Evolutionary conservation across 2,888 invertebrate species (phyloP).

Genomic region (Ichneumoninae sp.): DNA sequence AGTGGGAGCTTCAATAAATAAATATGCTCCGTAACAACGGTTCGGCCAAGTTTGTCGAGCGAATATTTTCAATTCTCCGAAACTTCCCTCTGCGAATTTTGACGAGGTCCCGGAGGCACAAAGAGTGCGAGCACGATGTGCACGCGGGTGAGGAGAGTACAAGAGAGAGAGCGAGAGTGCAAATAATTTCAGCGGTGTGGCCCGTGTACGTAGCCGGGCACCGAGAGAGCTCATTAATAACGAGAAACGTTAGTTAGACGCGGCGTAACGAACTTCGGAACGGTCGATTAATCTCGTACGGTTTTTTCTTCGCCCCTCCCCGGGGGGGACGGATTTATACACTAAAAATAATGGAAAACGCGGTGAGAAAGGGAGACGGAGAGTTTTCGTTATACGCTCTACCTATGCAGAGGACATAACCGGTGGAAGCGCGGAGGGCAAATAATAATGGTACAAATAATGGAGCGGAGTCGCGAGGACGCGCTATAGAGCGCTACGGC

Average conservation of each 20-base stretch:
- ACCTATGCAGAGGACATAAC: conserved; percentile 7
- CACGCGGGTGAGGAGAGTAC: background rate
- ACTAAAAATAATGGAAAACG: conserved; percentile 65
- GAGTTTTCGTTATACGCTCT: conserved; percentile 15
- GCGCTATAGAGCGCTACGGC: background rate
- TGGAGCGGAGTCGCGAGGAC: conserved; percentile 36
- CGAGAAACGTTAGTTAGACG: conserved; percentile 67
- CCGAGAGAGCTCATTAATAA: conserved; percentile 64
- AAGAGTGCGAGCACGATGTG: background rate
- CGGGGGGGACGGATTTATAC: conserved; percentile 63
- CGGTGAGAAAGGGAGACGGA: conserved; percentile 55
- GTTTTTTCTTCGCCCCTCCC: conserved; percentile 13
- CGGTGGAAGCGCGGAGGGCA: conserved; percentile 40
- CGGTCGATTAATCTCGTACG: conserved; percentile 69
- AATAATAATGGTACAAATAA: conserved; percentile 63
- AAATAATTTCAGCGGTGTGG: background rate
- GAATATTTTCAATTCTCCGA: conserved; percentile 46
- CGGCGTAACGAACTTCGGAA: conserved; percentile 66
- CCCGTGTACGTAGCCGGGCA: conserved; percentile 18
- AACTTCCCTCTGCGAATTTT: conserved; percentile 42
- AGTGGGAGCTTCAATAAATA: conserved; percentile 33
- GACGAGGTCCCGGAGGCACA: conserved; percentile 21
- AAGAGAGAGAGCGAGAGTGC: conserved; percentile 9
- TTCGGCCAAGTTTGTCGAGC: conserved; percentile 23
- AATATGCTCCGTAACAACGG: conserved; percentile 33